A percentile compares a stretch with the other conserved stretches of the same genome.
Conservation (phyloP, 2,113 vertebrate genomes). For the Pseudopodoces humilis region DNA sequence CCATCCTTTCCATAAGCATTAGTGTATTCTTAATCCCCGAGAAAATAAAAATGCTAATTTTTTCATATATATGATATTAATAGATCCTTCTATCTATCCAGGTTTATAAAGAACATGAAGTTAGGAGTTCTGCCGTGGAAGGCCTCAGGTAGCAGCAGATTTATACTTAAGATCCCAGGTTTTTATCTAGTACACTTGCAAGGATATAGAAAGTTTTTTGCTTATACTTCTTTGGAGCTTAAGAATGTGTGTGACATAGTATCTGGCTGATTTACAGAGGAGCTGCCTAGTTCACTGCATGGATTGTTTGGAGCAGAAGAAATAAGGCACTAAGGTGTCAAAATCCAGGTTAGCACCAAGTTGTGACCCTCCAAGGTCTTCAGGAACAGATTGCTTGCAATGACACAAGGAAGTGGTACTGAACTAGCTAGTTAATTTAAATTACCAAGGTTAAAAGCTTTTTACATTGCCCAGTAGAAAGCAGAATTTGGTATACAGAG, state of each 20-base stretch:
- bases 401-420: not conserved
- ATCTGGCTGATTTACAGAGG: not conserved
- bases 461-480: not conserved
- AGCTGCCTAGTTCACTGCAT: not conserved
- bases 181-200: not conserved
- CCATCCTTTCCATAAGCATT: not conserved
- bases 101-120: not conserved
- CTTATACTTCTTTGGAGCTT: not conserved
- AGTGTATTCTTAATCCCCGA: not conserved
- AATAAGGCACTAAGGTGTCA: not conserved
- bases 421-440: not conserved
- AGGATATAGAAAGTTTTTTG: not conserved
- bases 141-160: not conserved
- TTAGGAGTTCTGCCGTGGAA: not conserved
- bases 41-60: not conserved
- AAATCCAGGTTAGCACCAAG: not conserved
- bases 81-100: not conserved
- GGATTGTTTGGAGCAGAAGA: not conserved
- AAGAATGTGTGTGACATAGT: not conserved
- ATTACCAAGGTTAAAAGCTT: not conserved
- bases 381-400: not conserved
- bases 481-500: not conserved
- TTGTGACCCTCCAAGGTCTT: not conserved
- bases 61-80: not conserved
- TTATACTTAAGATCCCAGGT: not conserved